These are phyloP conservation scores for Triplophysa rosa DNA, from an alignment of 2,113 vertebrate species.

Conservation along the genomic window DNA sequence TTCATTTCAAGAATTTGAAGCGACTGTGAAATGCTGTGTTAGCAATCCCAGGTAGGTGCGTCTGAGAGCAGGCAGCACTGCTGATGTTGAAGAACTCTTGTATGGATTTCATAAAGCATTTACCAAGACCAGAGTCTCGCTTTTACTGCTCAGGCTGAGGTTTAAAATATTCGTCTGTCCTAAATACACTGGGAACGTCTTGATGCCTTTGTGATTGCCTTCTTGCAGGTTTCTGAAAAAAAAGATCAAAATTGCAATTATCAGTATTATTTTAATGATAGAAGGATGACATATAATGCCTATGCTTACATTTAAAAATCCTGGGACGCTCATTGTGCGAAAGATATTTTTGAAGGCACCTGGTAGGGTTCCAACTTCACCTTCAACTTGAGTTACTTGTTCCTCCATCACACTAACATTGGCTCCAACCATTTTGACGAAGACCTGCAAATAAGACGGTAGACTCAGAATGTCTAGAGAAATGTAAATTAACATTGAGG, in stretches of 20 bases:
- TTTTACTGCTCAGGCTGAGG: conserved; percentile 65
- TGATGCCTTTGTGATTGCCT: conserved; percentile 72
- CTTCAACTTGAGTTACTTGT: conserved; percentile 85
- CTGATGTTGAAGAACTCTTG: conserved; percentile 29
- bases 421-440: conserved; percentile 88
- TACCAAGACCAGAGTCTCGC: no score
- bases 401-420: conserved; percentile 86
- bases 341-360: conserved; percentile 86
- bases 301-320: conserved; percentile 82
- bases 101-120: no score
- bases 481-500: background rate
- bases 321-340: conserved; percentile 81
- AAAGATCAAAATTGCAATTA: conserved; percentile 9
- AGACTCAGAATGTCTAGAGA: conserved; percentile 7
- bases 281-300: background rate
- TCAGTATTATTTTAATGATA: background rate
- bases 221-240: conserved; percentile 76
- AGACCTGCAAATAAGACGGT: conserved; percentile 69
- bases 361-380: conserved; percentile 84
- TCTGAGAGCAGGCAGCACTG: conserved; percentile 23
- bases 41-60: conserved; percentile 3
- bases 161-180: conserved; percentile 89
- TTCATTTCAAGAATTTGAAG: conserved; percentile 6
- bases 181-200: conserved; percentile 85
- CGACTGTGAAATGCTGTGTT: conserved; percentile 27